A percentile compares a stretch with the other conserved stretches of the same genome.
Conservation (phyloP, 2,797 vertebrate genomes). For the Lepidocolaptes lacrymiger region DNA sequence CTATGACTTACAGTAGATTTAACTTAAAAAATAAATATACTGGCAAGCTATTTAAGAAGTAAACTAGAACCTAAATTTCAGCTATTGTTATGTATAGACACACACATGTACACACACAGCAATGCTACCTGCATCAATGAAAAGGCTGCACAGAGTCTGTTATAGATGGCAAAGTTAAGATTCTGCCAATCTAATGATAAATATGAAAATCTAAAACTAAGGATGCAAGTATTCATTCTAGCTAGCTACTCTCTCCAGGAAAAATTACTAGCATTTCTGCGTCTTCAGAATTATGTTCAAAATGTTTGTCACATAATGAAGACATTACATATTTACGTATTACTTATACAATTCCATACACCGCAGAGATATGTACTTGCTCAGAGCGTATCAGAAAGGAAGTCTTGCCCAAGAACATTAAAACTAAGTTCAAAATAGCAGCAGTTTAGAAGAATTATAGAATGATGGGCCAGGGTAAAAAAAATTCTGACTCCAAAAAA, state of each 20-base stretch:
- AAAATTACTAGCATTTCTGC: background rate
- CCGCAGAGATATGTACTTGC: background rate
- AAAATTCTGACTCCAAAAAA: background rate
- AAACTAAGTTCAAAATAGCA: background rate
- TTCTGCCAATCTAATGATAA: background rate
- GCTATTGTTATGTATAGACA: background rate
- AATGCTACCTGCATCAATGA: background rate
- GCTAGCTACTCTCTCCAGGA: background rate
- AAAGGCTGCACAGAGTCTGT: background rate
- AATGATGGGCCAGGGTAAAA: background rate
- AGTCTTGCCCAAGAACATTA: background rate
- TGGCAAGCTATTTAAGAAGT: background rate
- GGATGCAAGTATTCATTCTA: background rate
- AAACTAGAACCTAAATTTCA: background rate
- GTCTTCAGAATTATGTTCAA: background rate
- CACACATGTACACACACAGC: background rate
- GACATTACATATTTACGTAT: background rate
- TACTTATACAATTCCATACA: background rate
- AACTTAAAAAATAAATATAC: background rate
- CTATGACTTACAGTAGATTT: background rate
- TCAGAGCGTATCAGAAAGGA: background rate
- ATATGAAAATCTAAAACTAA: background rate
- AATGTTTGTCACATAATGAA: background rate
- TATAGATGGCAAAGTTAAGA: background rate
- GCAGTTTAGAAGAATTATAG: background rate